A percentile compares a stretch with the other conserved stretches of the same genome.
phyloP scores from a whole-genome alignment of 2,113 vertebrate genomes.

The Hirundichthys speculiger region DNA sequence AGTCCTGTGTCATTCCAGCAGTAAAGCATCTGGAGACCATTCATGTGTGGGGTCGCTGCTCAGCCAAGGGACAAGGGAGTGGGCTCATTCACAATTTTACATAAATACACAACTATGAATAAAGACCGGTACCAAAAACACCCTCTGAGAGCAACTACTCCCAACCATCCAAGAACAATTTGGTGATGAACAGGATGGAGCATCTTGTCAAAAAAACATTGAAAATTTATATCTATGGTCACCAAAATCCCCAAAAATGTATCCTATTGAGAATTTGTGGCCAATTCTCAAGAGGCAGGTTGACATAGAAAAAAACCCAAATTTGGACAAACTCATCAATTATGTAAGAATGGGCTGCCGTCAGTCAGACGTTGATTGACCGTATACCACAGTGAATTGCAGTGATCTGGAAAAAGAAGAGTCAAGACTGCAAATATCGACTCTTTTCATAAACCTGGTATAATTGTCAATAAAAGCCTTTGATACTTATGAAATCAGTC shows the following conservation, averaged over 20 bases:
- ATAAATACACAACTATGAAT: too few relatives aligned
- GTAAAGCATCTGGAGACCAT: too few relatives aligned
- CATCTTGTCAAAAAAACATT: too few relatives aligned
- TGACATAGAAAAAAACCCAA: slow-evolving; percentile 1
- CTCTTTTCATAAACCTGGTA: background rate
- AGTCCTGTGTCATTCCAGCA: too few relatives aligned
- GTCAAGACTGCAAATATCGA: background rate
- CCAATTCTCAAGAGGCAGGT: slow-evolving; percentile 2
- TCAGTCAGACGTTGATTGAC: background rate
- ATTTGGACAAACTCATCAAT: background rate
- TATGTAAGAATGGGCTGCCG: background rate
- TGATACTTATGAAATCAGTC: background rate
- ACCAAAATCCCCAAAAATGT: background rate
- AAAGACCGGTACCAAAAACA: too few relatives aligned
- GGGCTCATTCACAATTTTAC: too few relatives aligned
- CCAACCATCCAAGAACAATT: too few relatives aligned
- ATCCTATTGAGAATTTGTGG: background rate
- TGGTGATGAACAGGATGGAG: too few relatives aligned
- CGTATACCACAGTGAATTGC: background rate
- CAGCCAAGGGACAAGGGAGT: too few relatives aligned
- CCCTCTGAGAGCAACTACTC: too few relatives aligned
- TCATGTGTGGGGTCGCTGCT: too few relatives aligned
- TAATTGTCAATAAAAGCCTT: slow-evolving; percentile 4
- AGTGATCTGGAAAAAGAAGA: background rate
- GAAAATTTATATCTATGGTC: background rate